Evolutionary conservation across 1,140 invertebrate genomes (phyloP).

Genomic region (Ostrea edulis): DNA sequence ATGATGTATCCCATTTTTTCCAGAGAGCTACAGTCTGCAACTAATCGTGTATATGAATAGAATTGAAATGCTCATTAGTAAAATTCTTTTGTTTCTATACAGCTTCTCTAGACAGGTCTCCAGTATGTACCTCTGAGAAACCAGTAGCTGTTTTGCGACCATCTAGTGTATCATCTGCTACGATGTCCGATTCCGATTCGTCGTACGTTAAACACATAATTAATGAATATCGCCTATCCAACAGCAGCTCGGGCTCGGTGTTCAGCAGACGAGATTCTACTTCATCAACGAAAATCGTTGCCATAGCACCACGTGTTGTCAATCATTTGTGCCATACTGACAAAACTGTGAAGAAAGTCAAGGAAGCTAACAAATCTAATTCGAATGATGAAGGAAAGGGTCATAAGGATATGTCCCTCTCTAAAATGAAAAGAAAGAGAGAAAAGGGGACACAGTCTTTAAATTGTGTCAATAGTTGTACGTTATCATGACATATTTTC

Average conservation of each 20-base stretch:
- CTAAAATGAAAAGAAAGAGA: neutral
- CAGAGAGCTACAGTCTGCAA: too few relatives aligned
- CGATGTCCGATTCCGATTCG: neutral
- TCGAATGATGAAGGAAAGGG: neutral
- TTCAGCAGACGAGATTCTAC: conserved; percentile 31
- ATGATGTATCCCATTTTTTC: too few relatives aligned
- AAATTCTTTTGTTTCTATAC: neutral
- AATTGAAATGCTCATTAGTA: neutral
- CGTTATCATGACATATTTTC: neutral
- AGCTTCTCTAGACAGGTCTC: neutral
- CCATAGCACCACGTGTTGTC: neutral
- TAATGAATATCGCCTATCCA: neutral
- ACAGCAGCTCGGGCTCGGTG: neutral
- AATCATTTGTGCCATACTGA: neutral
- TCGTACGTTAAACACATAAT: neutral
- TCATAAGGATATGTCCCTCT: neutral
- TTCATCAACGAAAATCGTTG: conserved; percentile 5
- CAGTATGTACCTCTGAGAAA: neutral
- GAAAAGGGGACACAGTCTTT: neutral
- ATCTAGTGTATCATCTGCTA: neutral
- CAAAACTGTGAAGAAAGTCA: neutral
- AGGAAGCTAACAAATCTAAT: neutral
- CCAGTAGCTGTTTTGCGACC: neutral
- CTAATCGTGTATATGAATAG: neutral
- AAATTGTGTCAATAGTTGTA: neutral